phyloP scores from a whole-genome alignment of 2,113 vertebrate species.

The Paralichthys olivaceus region DNA sequence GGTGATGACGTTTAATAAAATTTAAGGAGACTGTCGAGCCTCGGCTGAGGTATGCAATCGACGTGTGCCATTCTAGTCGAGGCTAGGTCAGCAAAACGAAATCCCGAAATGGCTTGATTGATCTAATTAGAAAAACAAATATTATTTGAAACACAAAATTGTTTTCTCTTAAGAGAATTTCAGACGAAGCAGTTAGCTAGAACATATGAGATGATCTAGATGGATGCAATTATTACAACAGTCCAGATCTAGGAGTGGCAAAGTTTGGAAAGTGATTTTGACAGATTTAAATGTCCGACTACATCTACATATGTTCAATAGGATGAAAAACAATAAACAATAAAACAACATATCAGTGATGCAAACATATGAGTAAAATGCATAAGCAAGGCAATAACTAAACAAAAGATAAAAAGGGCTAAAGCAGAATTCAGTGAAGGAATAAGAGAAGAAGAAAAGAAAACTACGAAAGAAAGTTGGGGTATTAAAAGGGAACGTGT shows the following conservation, averaged over 20 bases:
- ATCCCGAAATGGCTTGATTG: slow-evolving; percentile 36
- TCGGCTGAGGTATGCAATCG: too few species aligned
- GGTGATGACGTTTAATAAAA: not conserved
- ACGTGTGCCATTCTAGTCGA: not conserved
- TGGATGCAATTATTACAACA: slow-evolving; percentile 39
- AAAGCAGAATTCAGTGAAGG: slow-evolving; percentile 34
- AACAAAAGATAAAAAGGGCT: slow-evolving; percentile 27
- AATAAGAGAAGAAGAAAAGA: slow-evolving; percentile 26
- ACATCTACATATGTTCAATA: not conserved
- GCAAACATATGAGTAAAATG: slow-evolving; percentile 46
- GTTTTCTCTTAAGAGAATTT: slow-evolving; percentile 21
- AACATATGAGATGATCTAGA: slow-evolving; percentile 12
- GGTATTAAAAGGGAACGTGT: slow-evolving; percentile 83
- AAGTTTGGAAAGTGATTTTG: slow-evolving; percentile 6
- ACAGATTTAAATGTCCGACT: not conserved
- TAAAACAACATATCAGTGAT: slow-evolving; percentile 44
- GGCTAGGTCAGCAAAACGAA: slow-evolving; percentile 25
- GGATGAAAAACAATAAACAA: slow-evolving; percentile 28
- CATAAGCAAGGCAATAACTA: slow-evolving; percentile 45
- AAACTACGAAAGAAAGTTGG: slow-evolving; percentile 4
- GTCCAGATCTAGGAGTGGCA: slow-evolving; percentile 22
- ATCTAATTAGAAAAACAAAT: slow-evolving; percentile 2
- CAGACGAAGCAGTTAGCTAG: slow-evolving; percentile 7
- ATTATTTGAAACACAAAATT: slow-evolving; percentile 9
- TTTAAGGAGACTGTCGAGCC: too few species aligned